A percentile compares a stretch with the other conserved stretches of the same genome.
These are phyloP conservation scores for Hippocampus zosterae DNA, from an alignment of 2,113 vertebrate species.

Conservation along the genomic window DNA sequence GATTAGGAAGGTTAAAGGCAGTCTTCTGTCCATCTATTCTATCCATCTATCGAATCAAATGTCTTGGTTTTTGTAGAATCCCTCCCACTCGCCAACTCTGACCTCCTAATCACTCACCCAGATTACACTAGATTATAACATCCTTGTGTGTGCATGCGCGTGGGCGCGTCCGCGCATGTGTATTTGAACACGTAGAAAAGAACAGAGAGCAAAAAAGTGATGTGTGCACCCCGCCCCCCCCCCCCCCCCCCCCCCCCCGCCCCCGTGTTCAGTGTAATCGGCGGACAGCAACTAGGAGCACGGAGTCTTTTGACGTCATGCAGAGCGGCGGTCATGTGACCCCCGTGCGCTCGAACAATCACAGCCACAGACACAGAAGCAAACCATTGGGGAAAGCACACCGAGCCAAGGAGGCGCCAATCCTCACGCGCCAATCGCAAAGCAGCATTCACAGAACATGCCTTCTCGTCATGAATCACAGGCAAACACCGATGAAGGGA, in stretches of 20 bases:
- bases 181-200: slow-evolving; percentile 21
- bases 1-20: not conserved
- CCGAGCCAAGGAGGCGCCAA: slow-evolving; percentile 16
- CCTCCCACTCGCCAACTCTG: slow-evolving; percentile 45
- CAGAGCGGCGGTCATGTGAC: slow-evolving; percentile 55
- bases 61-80: slow-evolving; percentile 46
- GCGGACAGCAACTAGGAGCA: slow-evolving; percentile 41
- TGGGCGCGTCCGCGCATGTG: slow-evolving; percentile 12
- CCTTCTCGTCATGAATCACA: slow-evolving; percentile 5
- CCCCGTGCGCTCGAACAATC: slow-evolving; percentile 30
- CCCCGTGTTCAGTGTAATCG: slow-evolving; percentile 45
- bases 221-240: slow-evolving; percentile 17
- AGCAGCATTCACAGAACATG: slow-evolving; percentile 9
- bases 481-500: not conserved
- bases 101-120: slow-evolving; percentile 51
- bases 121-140: slow-evolving; percentile 62
- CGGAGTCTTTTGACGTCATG: slow-evolving; percentile 57
- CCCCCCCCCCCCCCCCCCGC: no score
- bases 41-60: slow-evolving; percentile 22
- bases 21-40: not conserved
- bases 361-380: not conserved
- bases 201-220: slow-evolving; percentile 27
- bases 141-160: slow-evolving; percentile 29
- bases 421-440: slow-evolving; percentile 26
- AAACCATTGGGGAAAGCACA: not conserved